Percentiles rank a stretch among this genome's conserved stretches.
Conservation (phyloP, 37 sponge, comb jelly and placozoan genomes). For the Crambe crambe region DNA sequence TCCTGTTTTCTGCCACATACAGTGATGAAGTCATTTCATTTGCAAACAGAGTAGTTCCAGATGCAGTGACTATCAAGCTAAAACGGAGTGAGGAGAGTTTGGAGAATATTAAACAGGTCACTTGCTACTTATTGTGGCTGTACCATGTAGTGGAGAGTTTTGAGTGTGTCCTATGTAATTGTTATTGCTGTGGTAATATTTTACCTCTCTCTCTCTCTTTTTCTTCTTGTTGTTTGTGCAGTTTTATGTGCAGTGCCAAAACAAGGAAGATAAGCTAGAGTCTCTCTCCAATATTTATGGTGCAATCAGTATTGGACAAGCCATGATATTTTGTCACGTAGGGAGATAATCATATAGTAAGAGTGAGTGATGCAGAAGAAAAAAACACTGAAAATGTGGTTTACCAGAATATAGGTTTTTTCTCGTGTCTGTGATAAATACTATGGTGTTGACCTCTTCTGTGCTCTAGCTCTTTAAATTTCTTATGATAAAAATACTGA, state of each 20-base stretch:
- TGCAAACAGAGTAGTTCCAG: conserved; percentile 71
- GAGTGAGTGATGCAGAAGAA: background rate
- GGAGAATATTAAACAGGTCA: conserved; percentile 86
- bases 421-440: too few relatives aligned
- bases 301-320: conserved; percentile 80
- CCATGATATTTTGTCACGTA: conserved; percentile 94
- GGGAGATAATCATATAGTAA: conserved; percentile 6
- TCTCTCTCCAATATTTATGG: conserved; percentile 88
- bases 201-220: background rate
- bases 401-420: too few relatives aligned
- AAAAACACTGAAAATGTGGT: too few relatives aligned
- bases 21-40: conserved; percentile 91
- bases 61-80: conserved; percentile 72
- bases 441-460: too few relatives aligned
- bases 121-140: too few relatives aligned
- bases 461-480: too few relatives aligned
- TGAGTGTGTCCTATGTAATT: background rate
- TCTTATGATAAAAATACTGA: too few relatives aligned
- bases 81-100: conserved; percentile 82
- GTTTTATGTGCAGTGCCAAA: conserved; percentile 81
- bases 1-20: conserved; percentile 93
- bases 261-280: conserved; percentile 81
- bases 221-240: conserved; percentile 3
- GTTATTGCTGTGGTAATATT: background rate
- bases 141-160: background rate